A percentile compares a stretch with the other conserved stretches of the same genome.
These are phyloP conservation scores for Caenorhabditis tropicalis DNA, from an alignment of 1,140 invertebrate genomes.

Conservation along the genomic window DNA sequence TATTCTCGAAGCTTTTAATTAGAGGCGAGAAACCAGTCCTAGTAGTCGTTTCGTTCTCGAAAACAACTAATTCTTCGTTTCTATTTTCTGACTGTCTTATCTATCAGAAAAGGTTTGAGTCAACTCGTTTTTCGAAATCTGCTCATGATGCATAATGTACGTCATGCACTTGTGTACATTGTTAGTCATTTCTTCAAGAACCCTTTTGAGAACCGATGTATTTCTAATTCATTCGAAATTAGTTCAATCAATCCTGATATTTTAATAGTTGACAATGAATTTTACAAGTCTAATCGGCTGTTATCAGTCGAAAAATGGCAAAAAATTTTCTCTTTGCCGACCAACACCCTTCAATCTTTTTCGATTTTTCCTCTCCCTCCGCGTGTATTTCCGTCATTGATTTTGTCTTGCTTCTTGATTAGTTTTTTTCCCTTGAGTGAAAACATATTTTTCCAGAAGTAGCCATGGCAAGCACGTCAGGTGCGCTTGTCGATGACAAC, in stretches of 20 bases:
- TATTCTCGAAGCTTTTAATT: background rate
- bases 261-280: no score
- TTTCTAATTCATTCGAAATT: background rate
- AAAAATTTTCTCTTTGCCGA: background rate
- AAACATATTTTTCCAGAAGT: background rate
- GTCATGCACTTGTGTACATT: background rate
- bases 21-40: background rate
- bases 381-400: background rate
- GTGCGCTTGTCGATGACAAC: slow-evolving; percentile 21
- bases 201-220: background rate
- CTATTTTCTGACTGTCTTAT: background rate
- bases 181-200: background rate
- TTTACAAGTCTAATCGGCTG: background rate
- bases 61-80: background rate
- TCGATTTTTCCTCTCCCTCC: background rate
- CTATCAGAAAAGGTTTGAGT: background rate
- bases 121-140: background rate
- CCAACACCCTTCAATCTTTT: slow-evolving; percentile 11
- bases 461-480: slow-evolving; percentile 13
- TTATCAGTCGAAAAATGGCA: background rate
- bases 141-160: slow-evolving; percentile 11
- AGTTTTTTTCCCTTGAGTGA: background rate
- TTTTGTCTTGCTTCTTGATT: background rate
- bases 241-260: no score
- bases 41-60: background rate